phyloP scores from a whole-genome alignment of 2,797 vertebrate genomes.

The Micrastur ruficollis region DNA sequence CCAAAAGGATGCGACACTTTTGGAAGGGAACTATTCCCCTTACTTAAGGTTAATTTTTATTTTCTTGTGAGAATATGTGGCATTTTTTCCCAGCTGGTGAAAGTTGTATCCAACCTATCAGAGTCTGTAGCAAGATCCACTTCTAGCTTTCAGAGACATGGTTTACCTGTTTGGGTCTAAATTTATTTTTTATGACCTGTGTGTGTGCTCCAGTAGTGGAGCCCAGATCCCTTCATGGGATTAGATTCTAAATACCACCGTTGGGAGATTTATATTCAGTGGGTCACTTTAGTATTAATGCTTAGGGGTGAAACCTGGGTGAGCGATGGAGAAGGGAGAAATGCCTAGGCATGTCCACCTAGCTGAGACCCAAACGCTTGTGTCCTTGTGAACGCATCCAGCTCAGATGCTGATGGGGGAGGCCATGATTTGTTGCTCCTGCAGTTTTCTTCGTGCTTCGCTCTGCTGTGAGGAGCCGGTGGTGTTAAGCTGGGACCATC shows the following conservation, averaged over 20 bases:
- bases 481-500: not conserved
- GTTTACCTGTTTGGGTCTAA: not conserved
- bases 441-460: not conserved
- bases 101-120: not conserved
- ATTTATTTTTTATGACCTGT: not conserved
- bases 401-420: not conserved
- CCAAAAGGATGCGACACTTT: not conserved
- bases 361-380: fast-evolving
- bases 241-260: not conserved
- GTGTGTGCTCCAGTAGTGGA: not conserved
- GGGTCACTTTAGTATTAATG: not conserved
- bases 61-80: not conserved
- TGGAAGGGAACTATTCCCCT: not conserved
- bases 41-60: not conserved
- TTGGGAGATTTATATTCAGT: not conserved
- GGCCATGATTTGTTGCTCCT: fast-evolving
- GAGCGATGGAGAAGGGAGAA: not conserved
- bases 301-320: not conserved
- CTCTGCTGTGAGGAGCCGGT: fast-evolving
- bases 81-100: not conserved
- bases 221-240: not conserved
- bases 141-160: not conserved
- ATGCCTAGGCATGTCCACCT: not conserved
- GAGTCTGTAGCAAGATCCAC: not conserved
- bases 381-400: not conserved